These are phyloP conservation scores for Platysternon megacephalum DNA, from an alignment of 2,113 vertebrate species.

Conservation along the genomic window DNA sequence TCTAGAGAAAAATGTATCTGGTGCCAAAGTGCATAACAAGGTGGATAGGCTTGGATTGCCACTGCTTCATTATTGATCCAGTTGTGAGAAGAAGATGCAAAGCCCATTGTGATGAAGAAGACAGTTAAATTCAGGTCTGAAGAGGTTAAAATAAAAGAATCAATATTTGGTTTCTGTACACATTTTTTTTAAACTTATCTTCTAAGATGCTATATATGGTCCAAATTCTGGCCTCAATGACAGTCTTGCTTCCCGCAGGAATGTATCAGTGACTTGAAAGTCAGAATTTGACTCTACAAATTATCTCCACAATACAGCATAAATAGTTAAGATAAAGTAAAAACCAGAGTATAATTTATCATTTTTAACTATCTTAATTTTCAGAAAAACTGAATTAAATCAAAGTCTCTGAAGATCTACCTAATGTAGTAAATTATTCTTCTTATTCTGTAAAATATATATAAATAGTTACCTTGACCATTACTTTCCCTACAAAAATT, in stretches of 20 bases:
- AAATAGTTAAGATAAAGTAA: not conserved
- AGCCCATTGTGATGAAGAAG: not conserved
- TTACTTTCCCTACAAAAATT: not conserved
- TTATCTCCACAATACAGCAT: not conserved
- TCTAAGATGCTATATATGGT: not conserved
- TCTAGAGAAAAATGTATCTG: not conserved
- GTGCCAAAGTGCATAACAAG: not conserved
- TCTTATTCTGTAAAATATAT: not conserved
- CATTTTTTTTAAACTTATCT: not conserved
- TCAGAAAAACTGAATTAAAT: not conserved
- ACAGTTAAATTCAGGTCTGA: not conserved
- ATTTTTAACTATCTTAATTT: not conserved
- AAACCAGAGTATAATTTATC: not conserved
- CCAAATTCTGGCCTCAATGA: fast-evolving
- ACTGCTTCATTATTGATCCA: constrained; percentile 4
- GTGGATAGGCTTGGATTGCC: not conserved
- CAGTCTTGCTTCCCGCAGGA: not conserved
- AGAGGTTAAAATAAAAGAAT: constrained; percentile 30
- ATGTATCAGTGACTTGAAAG: not conserved
- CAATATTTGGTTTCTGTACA: not conserved
- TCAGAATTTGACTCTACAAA: not conserved
- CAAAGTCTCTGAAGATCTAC: fast-evolving
- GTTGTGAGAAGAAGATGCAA: constrained; percentile 8
- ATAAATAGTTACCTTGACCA: not conserved
- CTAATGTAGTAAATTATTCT: not conserved